Conservation (phyloP, 2,888 invertebrate species). For the Cephus sareptanus region DNA sequence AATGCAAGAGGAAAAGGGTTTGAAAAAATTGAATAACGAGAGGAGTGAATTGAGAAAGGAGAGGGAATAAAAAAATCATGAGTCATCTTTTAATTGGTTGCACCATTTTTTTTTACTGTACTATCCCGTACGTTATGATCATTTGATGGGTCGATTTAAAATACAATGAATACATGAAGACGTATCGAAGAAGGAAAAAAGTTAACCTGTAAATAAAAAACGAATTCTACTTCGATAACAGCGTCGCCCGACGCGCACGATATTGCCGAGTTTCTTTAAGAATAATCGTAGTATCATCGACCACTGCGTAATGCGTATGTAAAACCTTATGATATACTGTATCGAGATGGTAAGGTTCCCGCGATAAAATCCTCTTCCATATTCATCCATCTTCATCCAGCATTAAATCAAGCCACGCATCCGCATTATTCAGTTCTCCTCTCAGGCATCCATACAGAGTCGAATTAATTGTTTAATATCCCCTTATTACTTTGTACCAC, state of each 20-base stretch:
- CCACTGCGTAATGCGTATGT: neutral
- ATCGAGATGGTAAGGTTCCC: neutral
- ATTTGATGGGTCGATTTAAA: neutral
- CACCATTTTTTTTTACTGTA: slow-evolving; percentile 11
- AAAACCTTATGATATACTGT: neutral
- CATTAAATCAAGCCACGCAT: neutral
- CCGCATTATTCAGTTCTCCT: neutral
- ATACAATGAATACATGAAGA: neutral
- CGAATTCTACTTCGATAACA: neutral
- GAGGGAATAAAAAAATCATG: slow-evolving; percentile 27
- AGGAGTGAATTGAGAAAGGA: slow-evolving; percentile 24
- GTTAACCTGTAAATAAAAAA: neutral
- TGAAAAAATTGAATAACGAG: slow-evolving; percentile 21
- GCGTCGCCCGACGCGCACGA: neutral
- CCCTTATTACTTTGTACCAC: neutral
- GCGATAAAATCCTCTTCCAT: neutral
- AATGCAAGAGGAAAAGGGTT: no score
- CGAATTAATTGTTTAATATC: neutral
- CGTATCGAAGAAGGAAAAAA: neutral
- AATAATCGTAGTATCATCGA: neutral
- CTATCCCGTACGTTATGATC: neutral
- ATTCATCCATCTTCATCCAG: neutral
- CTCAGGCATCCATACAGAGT: neutral
- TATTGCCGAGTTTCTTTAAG: neutral
- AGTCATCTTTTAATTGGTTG: slow-evolving; percentile 29